Evolutionary conservation across 1,140 invertebrate species (phyloP), one percentile per base, ranked within the genome.

Genomic region (Dysdera silvatica): DNA sequence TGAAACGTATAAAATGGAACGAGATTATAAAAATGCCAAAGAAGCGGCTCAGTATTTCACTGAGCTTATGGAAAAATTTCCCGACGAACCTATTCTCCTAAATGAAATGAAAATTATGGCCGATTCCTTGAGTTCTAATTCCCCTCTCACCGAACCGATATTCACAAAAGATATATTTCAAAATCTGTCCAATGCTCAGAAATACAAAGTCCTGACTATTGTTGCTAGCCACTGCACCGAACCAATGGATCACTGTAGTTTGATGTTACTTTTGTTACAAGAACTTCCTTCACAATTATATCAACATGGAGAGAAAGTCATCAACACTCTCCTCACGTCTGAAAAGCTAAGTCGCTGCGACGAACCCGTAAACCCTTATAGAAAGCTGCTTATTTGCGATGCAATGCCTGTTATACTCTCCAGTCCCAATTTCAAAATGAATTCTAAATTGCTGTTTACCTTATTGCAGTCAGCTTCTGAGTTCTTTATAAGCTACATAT

Each of bases 371-470:
- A 62, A 62, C 28, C 32, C 47, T 8, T 62, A 55, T 29, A 33
- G 60, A 16, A 62, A 62, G 32, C 54, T 62, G 60, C 40, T 62
- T 14, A 45, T 62, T 18, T 62, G 51, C 31, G 60, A 62, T 62
- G 60, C 60, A 18, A 48, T 62, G 32, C 60, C 60, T 4, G 29
- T 62, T 14, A 55, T 62, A 14, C 12, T 59, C 4, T 24, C n/a
- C 37, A 0, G 5, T 23, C 60, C 20, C 60, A 55, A 10, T 62
- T 48, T 49, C 52, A 62, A 8, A 55, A 62, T 20, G 56, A 62
- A 40, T 56, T 62, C 40, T 55, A 62, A n/a, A 16, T 55, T 55
- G 40, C 56, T 12, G 54, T 62, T 26, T 43, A 55, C 8, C 41
- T 62, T n/a, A 7, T n/a, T 62, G 10, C 60, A 62, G 28, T 55